These are phyloP conservation scores for Eurystomus gularis DNA, from an alignment of 2,113 vertebrate genomes.

Conservation along the genomic window DNA sequence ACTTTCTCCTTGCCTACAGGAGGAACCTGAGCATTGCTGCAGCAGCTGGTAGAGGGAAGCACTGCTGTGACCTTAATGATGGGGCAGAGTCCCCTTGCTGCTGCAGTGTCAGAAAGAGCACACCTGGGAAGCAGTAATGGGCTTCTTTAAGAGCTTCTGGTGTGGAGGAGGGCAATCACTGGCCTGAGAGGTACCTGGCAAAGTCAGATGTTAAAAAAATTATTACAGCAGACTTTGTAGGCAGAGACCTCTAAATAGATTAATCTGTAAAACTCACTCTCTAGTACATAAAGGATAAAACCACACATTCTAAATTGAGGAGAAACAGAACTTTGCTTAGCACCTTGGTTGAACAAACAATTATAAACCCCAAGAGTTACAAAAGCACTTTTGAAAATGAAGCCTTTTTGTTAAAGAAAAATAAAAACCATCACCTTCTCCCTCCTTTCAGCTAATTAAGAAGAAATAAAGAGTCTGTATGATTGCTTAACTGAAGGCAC, in stretches of 20 bases:
- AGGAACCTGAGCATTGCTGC: background rate
- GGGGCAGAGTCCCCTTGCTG: background rate
- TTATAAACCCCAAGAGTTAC: background rate
- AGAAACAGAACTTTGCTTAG: background rate
- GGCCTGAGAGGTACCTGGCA: background rate
- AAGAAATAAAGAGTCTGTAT: background rate
- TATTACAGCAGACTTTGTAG: background rate
- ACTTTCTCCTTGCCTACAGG: background rate
- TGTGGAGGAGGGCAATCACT: background rate
- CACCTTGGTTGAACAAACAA: background rate
- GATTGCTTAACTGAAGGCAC: background rate
- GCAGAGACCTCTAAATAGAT: background rate
- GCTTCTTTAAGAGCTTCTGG: background rate
- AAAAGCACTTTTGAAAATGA: background rate
- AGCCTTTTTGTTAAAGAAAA: background rate
- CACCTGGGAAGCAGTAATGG: background rate
- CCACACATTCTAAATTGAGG: background rate
- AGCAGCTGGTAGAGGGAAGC: background rate
- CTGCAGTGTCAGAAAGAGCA: background rate
- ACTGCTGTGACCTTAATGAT: background rate
- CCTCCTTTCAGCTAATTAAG: background rate
- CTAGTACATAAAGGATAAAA: background rate
- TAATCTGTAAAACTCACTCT: background rate
- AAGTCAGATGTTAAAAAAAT: background rate
- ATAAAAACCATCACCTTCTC: background rate